Base-by-base conservation (phyloP, 2,888 invertebrate genomes). In the Eulithis testata region DNA sequence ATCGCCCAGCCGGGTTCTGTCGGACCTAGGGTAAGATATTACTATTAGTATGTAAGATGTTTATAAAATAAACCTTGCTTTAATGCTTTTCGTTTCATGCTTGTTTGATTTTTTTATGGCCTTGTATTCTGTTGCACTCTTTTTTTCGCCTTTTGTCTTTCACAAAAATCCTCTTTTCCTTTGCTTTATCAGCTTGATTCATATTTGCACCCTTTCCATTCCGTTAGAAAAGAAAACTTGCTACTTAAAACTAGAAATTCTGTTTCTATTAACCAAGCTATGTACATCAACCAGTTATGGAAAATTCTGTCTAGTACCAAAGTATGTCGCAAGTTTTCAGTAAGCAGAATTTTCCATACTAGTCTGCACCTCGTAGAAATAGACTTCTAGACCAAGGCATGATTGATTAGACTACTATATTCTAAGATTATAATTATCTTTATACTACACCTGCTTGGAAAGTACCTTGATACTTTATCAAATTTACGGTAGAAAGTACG, bases 1-100 rank as follows among this genome's bases (percentile, higher is more conserved):
- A 91, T 92, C 12, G 92, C 90, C 43, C 94, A 94, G 71, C 93
- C 93, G 0, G 93, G 92, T 59, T 85, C 89, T 66, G 93, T 94
- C 6, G 94, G 93, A 64, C 94, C 93, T 63, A 86, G 93, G 85
- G 92, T 93, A 78, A 85, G 40, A 40, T 40, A 5, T 1, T 8
- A 40, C 40, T 69, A 61, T 61, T 64, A 52, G 9, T 49, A 43
- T 21, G 49, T 11, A 40, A 63, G 5, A 5, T 56, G 56, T 60
- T 63, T 50, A 51, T 44, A 57, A 62, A 69, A 58, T 21, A 63
- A 60, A 55, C 59, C 47, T 64, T 60, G 66, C 54, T 21, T 37
- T 66, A 63, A 61, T 61, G 65, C 56, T 66, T 67, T 65, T 50
- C 58, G 65, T 60, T 71, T 66, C n/a, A 51, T 64, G 69, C 70